phyloP scores from a whole-genome alignment of 1,140 invertebrate species.

The Oreohelix idahoensis region DNA sequence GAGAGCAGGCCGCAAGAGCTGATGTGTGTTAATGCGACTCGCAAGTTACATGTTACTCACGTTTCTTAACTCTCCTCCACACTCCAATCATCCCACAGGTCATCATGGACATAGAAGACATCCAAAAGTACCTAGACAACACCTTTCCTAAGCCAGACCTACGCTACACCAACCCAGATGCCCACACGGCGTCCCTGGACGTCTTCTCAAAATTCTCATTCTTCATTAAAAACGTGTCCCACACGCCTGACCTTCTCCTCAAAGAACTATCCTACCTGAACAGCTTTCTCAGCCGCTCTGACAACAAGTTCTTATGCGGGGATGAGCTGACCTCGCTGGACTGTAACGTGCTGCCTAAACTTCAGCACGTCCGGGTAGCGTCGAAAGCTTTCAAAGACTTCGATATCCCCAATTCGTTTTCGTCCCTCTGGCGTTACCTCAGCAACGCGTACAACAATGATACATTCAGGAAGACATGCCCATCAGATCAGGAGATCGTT shows the following conservation, averaged over 20 bases:
- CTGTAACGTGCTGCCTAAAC: constrained; percentile 77
- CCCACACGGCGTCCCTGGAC: constrained; percentile 74
- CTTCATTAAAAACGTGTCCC: constrained; percentile 76
- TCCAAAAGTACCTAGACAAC: constrained; percentile 76
- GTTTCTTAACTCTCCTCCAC: too few species aligned
- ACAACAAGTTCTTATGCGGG: constrained; percentile 73
- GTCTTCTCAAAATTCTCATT: constrained; percentile 79
- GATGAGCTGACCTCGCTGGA: constrained; percentile 75
- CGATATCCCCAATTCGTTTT: constrained; percentile 76
- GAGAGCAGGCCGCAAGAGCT: too few species aligned
- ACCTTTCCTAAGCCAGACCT: constrained; percentile 74
- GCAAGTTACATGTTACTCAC: too few species aligned
- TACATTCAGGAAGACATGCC: constrained; percentile 78
- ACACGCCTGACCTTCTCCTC: constrained; percentile 73
- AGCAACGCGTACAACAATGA: constrained; percentile 76
- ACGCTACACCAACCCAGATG: constrained; percentile 72
- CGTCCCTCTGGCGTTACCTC: constrained; percentile 78
- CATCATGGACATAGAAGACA: constrained; percentile 77
- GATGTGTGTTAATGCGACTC: too few species aligned
- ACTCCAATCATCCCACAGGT: constrained; percentile 40
- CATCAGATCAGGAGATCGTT: constrained; percentile 79
- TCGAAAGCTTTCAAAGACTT: constrained; percentile 76
- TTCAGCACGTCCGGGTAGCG: constrained; percentile 78
- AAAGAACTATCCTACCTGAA: constrained; percentile 52
- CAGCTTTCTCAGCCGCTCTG: constrained; percentile 42